Evolutionary conservation across 1,140 invertebrate genomes (phyloP), one percentile per base, ranked within the genome.

Genomic region (Propsilocerus akamusi): DNA sequence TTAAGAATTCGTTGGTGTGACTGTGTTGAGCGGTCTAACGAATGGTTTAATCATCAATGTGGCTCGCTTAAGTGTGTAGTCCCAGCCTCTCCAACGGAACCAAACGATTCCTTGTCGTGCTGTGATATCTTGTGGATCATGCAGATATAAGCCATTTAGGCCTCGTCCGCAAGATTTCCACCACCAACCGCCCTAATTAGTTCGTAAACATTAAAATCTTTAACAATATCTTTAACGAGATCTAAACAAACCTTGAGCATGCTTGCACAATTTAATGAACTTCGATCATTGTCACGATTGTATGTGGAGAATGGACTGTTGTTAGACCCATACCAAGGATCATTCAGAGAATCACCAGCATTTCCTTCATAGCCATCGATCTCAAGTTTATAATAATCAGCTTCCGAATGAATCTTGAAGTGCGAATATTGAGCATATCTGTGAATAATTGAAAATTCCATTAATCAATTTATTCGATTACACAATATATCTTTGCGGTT

Each of bases 61-160:
- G 0, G 87, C 85, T 56, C 78, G 81, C 64, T 90, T 91, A 51
- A 93, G 64, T 10, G 86, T 90, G 68, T 92, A 92, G 63, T 92
- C 87, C 87, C 87, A 91, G 49, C 87, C 87, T 71, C 85, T 78
- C 87, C 87, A 92, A 55, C 86, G 78, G 75, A 91, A 92, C 87
- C 87, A 91, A 4, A 92, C 87, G 54, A 92, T 91, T 57, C 85
- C 87, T 81, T 91, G 87, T 59, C 86, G 72, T 32, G 87, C 87
- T 25, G 86, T 88, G 48, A 88, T 70, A 65, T 90, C 86, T 63
- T 88, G 85, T 4, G 85, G 86, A 65, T 89, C 84, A 57, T 88
- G 86, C 25, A 90, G 68, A 60, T 91, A 91, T 25, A 90, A 72
- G 14, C 87, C 86, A 61, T 91, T 91, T 14, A 92, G 72, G 17